Evolutionary conservation across 2,888 invertebrate genomes (phyloP), one percentile per base, ranked within the genome.

Genomic region (Aleiodes testaceus): DNA sequence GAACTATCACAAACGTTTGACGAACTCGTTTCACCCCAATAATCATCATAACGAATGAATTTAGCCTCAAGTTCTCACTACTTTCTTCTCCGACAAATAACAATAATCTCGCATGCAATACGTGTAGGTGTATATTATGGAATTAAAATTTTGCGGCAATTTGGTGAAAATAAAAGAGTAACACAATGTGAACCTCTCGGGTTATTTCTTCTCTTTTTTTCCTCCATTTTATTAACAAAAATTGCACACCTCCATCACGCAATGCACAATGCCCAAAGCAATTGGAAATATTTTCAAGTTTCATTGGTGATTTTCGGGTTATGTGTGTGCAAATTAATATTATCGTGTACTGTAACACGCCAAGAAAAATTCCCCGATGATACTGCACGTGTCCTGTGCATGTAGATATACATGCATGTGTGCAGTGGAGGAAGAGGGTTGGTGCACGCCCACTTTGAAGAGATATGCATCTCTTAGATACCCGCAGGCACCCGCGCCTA

Each of bases 241-340:
- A 55, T 36, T 36, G 36, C 49, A 52, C 42, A 50, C n/a, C 9
- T 36, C 36, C 36, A 36, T 36, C 36, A 36, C 36, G 36, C 36
- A 36, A 36, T 36, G 36, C 36, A 63, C 30, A 45, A 18, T 47
- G 69, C 72, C 68, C 45, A 63, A 42, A 69, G 69, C 73, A 53
- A 61, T 50, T 42, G 52, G 44, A 69, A 64, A 67, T 36, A 12
- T 44, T 47, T 75, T 72, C 70, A 66, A 73, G 74, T 73, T 77
- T 72, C 66, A 47, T 63, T 26, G 69, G 66, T 64, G 74, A 77
- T 75, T 71, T 72, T 73, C 69, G 70, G 73, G 69, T 69, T 45
- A 22, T 63, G 72, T 68, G 70, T 66, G 69, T 63, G 75, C 72
- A 77, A 77, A 77, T 77, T 77, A 77, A 74, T 75, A 77, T 77